Evolutionary conservation across 2,888 invertebrate genomes (phyloP).

Genomic region (Rapana venosa): DNA sequence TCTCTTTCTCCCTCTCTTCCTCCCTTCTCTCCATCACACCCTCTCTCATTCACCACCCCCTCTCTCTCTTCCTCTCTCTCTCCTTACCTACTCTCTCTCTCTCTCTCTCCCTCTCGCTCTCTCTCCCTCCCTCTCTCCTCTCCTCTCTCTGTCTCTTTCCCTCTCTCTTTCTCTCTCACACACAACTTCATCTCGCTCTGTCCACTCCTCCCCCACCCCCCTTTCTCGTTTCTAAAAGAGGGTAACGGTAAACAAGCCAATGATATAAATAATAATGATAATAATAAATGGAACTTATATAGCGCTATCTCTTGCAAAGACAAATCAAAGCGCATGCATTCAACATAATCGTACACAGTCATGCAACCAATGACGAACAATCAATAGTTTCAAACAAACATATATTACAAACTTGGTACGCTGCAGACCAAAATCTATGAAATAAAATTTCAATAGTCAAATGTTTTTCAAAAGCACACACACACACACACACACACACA

Average conservation of each 20-base stretch:
- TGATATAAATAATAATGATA: not conserved
- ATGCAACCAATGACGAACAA: no score
- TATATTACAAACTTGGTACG: no score
- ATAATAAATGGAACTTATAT: no score
- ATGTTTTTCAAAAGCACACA: not conserved
- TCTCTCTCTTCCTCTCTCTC: not conserved
- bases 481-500: slow-evolving; percentile 6
- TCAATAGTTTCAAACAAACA: no score
- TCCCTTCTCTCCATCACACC: no score
- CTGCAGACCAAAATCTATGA: no score
- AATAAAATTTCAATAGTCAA: no score
- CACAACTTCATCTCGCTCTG: not conserved
- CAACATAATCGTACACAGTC: no score
- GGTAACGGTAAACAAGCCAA: not conserved
- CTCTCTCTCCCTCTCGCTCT: not conserved
- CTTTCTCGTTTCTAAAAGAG: not conserved
- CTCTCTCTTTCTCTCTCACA: not conserved
- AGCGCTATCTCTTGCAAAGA: no score
- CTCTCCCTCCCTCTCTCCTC: not conserved
- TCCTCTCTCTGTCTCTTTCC: not conserved
- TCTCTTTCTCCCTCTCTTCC: not conserved
- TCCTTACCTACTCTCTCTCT: not conserved
- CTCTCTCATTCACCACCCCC: not conserved
- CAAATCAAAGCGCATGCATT: no score
- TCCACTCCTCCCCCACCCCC: not conserved